Conservation (phyloP, 2,113 vertebrate species). For the Callaeas wilsoni region DNA sequence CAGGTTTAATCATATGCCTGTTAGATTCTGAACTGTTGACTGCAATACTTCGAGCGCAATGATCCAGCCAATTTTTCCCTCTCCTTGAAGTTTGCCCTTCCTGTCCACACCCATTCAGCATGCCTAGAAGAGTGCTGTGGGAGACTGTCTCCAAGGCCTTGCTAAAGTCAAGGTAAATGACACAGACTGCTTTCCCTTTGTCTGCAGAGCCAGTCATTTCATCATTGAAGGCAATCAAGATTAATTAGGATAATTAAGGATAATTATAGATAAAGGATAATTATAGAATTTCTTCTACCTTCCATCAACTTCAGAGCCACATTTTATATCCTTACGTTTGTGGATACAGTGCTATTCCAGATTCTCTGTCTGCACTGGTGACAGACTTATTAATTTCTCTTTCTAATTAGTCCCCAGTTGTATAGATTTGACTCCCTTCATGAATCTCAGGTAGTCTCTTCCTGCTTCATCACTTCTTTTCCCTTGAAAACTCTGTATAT, state of each 20-base stretch:
- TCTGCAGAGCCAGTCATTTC: not conserved
- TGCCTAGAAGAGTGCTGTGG: not conserved
- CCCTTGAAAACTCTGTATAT: not conserved
- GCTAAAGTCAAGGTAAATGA: not conserved
- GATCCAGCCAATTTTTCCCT: not conserved
- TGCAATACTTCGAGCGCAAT: not conserved
- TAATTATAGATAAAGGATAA: constrained; percentile 57
- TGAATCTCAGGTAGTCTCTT: constrained; percentile 25
- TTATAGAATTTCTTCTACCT: constrained; percentile 42
- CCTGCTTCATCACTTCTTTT: not conserved
- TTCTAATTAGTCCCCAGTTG: constrained; percentile 26
- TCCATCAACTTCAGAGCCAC: constrained; percentile 22
- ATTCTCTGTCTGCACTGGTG: not conserved
- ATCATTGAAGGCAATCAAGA: constrained; percentile 29
- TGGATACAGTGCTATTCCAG: not conserved
- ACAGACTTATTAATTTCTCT: constrained; percentile 41
- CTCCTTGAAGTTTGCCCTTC: not conserved
- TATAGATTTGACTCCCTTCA: not conserved
- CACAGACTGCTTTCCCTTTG: not conserved
- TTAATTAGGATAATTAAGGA: constrained; percentile 58
- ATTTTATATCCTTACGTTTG: not conserved
- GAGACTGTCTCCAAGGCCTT: not conserved
- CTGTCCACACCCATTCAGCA: not conserved
- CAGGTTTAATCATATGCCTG: not conserved
- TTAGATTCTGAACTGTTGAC: not conserved